phyloP scores from a whole-genome alignment of 2,888 invertebrate genomes.

The Pseudoips prasinana region DNA sequence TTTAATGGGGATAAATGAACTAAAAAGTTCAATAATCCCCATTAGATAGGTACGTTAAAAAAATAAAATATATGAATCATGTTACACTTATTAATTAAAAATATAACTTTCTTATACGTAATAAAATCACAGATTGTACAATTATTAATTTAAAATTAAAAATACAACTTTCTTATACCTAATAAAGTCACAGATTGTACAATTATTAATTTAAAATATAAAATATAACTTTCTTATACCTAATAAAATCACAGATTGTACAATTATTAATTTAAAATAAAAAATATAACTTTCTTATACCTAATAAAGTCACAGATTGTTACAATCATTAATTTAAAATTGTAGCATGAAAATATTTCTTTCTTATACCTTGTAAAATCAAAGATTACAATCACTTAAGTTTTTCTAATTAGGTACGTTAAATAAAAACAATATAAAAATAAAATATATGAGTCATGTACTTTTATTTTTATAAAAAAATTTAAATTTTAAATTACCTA shows the following conservation, averaged over 20 bases:
- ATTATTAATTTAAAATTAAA: neutral
- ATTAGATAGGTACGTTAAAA: slow-evolving; percentile 6
- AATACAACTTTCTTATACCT: neutral
- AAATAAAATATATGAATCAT: neutral
- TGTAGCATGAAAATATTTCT: slow-evolving; percentile 7
- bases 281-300: neutral
- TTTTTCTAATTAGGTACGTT: slow-evolving; percentile 11
- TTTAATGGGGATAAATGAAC: slow-evolving; percentile 7
- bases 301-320: neutral
- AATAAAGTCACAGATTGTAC: neutral
- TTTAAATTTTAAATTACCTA: slow-evolving; percentile 8
- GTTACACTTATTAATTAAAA: slow-evolving; percentile 1
- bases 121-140: neutral
- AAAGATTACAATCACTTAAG: slow-evolving; percentile 10
- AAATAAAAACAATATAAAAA: slow-evolving; percentile 9
- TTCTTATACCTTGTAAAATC: slow-evolving; percentile 6
- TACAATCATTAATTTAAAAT: neutral
- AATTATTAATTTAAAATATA: neutral
- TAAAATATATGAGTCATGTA: slow-evolving; percentile 9
- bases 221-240: neutral
- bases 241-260: neutral
- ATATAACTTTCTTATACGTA: neutral
- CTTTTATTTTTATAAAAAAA: slow-evolving; percentile 8
- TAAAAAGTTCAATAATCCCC: slow-evolving; percentile 6
- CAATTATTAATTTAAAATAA: slow-evolving; percentile 1